A percentile compares a stretch with the other conserved stretches of the same genome.
Conservation (phyloP, 2,797 vertebrate species). For the Molossus molossus region DNA sequence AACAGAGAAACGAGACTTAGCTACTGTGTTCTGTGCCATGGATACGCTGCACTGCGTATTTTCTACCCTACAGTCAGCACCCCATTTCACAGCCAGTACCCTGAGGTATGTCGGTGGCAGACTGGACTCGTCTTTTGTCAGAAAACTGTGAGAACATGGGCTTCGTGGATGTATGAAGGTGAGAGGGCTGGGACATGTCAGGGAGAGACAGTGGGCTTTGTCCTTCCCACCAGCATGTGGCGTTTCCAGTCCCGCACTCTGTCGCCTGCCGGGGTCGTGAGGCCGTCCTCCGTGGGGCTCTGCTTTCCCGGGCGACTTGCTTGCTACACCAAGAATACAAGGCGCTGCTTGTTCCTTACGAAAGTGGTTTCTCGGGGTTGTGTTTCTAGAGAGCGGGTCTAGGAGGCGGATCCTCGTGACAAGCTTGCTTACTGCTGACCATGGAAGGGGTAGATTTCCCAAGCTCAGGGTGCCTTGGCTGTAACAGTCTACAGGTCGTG, state of each 20-base stretch:
- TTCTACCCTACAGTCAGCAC: not conserved
- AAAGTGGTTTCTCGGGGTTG: not conserved
- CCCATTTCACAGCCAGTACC: not conserved
- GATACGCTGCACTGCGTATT: not conserved
- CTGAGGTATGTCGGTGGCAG: not conserved
- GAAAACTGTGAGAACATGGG: not conserved
- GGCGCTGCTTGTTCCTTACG: not conserved
- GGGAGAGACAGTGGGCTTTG: not conserved
- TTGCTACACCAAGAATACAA: not conserved
- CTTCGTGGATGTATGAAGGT: not conserved
- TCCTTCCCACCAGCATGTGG: not conserved
- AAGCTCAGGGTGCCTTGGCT: not conserved
- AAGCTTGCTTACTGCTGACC: not conserved
- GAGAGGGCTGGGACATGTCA: not conserved
- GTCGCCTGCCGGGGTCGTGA: not conserved
- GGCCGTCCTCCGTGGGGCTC: not conserved
- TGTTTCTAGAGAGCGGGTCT: not conserved
- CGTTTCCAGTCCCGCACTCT: not conserved
- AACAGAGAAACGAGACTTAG: not conserved
- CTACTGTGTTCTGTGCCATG: not conserved
- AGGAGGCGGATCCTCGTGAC: not conserved
- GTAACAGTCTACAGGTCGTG: not conserved
- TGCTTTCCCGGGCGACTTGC: not conserved
- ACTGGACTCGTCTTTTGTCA: not conserved
- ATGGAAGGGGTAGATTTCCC: not conserved